Evolutionary conservation across 2,888 invertebrate species (phyloP), one percentile per base, ranked within the genome.

Genomic region (Orgyia antiqua): DNA sequence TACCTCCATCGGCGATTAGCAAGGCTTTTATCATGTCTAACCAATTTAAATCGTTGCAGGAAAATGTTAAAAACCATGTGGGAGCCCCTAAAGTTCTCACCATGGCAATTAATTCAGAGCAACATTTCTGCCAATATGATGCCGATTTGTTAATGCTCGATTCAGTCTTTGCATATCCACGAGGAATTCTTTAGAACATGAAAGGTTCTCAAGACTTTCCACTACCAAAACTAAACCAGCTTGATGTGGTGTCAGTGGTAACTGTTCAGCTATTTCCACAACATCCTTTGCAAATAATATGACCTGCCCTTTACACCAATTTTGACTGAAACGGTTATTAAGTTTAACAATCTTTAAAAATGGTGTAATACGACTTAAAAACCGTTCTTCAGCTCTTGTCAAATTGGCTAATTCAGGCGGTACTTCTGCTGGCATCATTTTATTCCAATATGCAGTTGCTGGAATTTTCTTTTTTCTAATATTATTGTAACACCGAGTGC

Each of bases 21-120:
- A 65, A 45, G 0, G 66, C 61, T 57, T 60, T 57, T 0, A 51
- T 42, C 49, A 62, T 64, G 12, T 68, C 67, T 3, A 43, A 9
- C 63, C 62, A 67, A 36, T 55, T 54, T n/a, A n/a, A n/a, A 23
- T 61, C 49, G 25, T 56, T 56, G 20, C 51, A 54, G 1, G 45
- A 42, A 10, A 61, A 58, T 18, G 51, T 59, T 11, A 58, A 1
- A 36, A 63, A 65, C 55, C 52, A 65, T 3, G 56, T 45, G 1
- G 65, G 65, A 36, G 63, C 51, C 6, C 61, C 64, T 10, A 67
- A 29, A 46, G 23, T 56, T 29, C 54, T 36, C 0, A 67, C 58
- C 48, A 55, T 59, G 1, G 66, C 58, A 37, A 58, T 52, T 1
- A 68, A 33, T 33, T 68, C 57, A 13, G 52, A 42, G 10, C 48